These are phyloP conservation scores for Sebastes taczanowskii DNA, from an alignment of 2,797 vertebrate species.

Conservation along the genomic window DNA sequence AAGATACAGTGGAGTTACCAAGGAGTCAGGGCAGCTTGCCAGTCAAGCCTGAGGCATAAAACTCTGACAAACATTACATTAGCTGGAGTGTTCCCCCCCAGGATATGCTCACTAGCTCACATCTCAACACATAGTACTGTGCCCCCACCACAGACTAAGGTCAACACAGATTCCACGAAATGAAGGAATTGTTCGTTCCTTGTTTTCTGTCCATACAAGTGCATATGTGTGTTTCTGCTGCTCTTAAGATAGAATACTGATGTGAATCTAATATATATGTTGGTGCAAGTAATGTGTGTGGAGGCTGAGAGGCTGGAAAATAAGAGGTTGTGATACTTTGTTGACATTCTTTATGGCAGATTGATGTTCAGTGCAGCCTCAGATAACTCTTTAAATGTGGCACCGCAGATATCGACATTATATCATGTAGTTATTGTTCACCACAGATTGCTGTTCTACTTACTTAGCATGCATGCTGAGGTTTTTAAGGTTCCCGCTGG, in stretches of 20 bases:
- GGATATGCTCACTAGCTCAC: constrained; percentile 75
- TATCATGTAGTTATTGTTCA: constrained; percentile 49
- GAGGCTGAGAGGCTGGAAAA: constrained; percentile 35
- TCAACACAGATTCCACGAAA: constrained; percentile 71
- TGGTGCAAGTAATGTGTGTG: constrained; percentile 55
- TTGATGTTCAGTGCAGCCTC: constrained; percentile 36
- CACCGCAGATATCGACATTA: constrained; percentile 10
- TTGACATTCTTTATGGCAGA: constrained; percentile 46
- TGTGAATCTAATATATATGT: constrained; percentile 67
- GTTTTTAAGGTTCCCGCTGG: constrained; percentile 60
- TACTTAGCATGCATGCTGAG: constrained; percentile 72
- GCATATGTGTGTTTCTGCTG: constrained; percentile 66
- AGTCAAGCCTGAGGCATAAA: constrained; percentile 71
- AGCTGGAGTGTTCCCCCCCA: constrained; percentile 63
- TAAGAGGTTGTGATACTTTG: constrained; percentile 31
- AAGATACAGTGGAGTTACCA: constrained; percentile 85
- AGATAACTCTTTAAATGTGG: constrained; percentile 1
- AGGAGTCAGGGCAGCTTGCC: constrained; percentile 79
- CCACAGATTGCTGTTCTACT: constrained; percentile 53
- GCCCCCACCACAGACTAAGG: constrained; percentile 75
- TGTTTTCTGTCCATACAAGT: constrained; percentile 67
- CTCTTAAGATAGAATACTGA: constrained; percentile 66
- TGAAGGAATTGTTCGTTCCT: constrained; percentile 71
- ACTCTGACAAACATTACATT: constrained; percentile 57
- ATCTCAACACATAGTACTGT: constrained; percentile 77